Conservation (phyloP, 2,888 invertebrate genomes). For the Netelia inedita region DNA sequence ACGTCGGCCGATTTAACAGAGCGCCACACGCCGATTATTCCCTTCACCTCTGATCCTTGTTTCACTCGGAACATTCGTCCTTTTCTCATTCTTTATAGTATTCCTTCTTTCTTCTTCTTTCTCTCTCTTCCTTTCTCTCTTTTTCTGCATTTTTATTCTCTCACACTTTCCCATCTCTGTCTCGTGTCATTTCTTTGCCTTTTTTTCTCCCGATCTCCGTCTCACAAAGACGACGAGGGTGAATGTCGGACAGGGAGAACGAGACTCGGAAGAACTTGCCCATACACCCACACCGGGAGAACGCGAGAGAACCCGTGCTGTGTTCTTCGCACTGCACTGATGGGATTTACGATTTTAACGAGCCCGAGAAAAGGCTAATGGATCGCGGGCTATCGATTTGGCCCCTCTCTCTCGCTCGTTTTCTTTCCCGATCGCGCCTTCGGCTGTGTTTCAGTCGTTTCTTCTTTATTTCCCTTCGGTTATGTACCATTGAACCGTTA, state of each 20-base stretch:
- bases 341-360: slow-evolving; percentile 71
- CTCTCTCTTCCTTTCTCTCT: slow-evolving; percentile 21
- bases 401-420: slow-evolving; percentile 23
- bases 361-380: slow-evolving; percentile 68
- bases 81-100: slow-evolving; percentile 4
- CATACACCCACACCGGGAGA: slow-evolving; percentile 69
- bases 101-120: background rate
- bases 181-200: slow-evolving; percentile 25
- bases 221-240: background rate
- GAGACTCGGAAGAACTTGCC: slow-evolving; percentile 30
- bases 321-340: slow-evolving; percentile 69
- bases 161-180: slow-evolving; percentile 23
- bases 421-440: slow-evolving; percentile 25
- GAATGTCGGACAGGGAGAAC: slow-evolving; percentile 13
- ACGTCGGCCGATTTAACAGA: slow-evolving; percentile 31
- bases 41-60: slow-evolving; percentile 38
- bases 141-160: slow-evolving; percentile 39
- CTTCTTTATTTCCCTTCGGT: slow-evolving; percentile 26
- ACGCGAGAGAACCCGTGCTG: slow-evolving; percentile 64
- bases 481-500: background rate
- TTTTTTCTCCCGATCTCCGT: slow-evolving; percentile 10
- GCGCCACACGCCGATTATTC: slow-evolving; percentile 54
- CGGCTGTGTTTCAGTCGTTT: slow-evolving; percentile 45
- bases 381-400: slow-evolving; percentile 66
- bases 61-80: slow-evolving; percentile 5